Percentiles rank a stretch among this genome's conserved stretches.
Evolutionary conservation across 2,888 invertebrate species (phyloP).

Genomic region (Rhorus exstirpatorius): DNA sequence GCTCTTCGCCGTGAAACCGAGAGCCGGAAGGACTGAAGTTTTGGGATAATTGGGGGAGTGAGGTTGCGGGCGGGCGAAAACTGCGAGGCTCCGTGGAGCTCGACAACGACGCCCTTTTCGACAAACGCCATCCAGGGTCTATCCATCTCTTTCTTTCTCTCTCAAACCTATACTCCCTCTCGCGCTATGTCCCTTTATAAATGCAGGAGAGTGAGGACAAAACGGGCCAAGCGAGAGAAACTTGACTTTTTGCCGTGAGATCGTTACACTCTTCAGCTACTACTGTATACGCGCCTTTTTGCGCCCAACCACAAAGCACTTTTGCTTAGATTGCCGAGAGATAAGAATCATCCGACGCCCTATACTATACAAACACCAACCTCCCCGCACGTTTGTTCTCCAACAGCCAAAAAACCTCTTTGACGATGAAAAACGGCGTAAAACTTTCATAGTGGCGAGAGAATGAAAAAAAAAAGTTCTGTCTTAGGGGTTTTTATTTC

Average conservation of each 20-base stretch:
- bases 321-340: conserved; percentile 57
- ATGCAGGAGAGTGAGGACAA: conserved; percentile 44
- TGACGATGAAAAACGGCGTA: conserved; percentile 10
- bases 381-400: not conserved
- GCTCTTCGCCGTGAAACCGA: conserved; percentile 46
- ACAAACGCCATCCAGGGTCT: conserved; percentile 55
- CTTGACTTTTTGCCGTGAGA: conserved; percentile 68
- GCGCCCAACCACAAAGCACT: conserved; percentile 47
- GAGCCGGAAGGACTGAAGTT: conserved; percentile 80
- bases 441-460: not conserved
- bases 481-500: not conserved
- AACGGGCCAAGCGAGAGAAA: conserved; percentile 49
- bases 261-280: conserved; percentile 65
- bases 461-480: not conserved
- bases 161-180: not conserved
- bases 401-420: not conserved
- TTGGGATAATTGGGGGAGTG: conserved; percentile 80
- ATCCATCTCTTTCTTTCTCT: conserved; percentile 9
- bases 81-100: conserved; percentile 70
- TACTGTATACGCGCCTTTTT: conserved; percentile 51
- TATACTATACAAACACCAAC: not conserved
- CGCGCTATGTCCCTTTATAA: conserved; percentile 7
- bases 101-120: conserved; percentile 74
- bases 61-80: conserved; percentile 73
- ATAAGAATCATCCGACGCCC: conserved; percentile 48